These are phyloP conservation scores for Apostichopus leukothele DNA, from an alignment of 53 echinoderm and acorn worm genomes.

Conservation along the genomic window DNA sequence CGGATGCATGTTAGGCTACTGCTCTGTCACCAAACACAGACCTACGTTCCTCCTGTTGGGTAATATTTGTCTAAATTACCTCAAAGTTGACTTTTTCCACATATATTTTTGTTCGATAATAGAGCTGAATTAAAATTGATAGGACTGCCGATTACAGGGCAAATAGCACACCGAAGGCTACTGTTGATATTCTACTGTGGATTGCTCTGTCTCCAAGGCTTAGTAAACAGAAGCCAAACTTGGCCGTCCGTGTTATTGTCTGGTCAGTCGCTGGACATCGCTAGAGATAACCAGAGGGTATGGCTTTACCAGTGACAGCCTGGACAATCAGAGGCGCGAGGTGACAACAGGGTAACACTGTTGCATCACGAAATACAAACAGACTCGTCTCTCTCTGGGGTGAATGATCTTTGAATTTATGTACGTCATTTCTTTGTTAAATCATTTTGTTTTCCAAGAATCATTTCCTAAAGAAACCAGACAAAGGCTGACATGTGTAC, in stretches of 20 bases:
- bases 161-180: slow-evolving; percentile 12
- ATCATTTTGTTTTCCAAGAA: too few species aligned
- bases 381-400: not conserved
- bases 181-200: slow-evolving; percentile 1
- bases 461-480: too few species aligned
- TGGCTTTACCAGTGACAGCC: not conserved
- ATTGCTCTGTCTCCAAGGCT: too few species aligned
- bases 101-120: not conserved
- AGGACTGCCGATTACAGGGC: slow-evolving; percentile 1
- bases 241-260: not conserved
- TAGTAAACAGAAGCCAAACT: slow-evolving; percentile 11
- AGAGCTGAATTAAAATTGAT: not conserved
- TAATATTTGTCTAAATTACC: slow-evolving; percentile 37
- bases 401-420: too few species aligned
- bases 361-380: not conserved
- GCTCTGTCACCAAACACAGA: not conserved
- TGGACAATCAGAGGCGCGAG: not conserved
- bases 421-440: too few species aligned
- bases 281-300: not conserved
- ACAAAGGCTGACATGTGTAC: too few species aligned
- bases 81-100: slow-evolving; percentile 32
- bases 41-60: slow-evolving; percentile 5
- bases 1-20: not conserved
- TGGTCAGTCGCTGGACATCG: not conserved
- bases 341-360: not conserved